phyloP scores from a whole-genome alignment of 1,140 invertebrate genomes.

The Zophobas morio region DNA sequence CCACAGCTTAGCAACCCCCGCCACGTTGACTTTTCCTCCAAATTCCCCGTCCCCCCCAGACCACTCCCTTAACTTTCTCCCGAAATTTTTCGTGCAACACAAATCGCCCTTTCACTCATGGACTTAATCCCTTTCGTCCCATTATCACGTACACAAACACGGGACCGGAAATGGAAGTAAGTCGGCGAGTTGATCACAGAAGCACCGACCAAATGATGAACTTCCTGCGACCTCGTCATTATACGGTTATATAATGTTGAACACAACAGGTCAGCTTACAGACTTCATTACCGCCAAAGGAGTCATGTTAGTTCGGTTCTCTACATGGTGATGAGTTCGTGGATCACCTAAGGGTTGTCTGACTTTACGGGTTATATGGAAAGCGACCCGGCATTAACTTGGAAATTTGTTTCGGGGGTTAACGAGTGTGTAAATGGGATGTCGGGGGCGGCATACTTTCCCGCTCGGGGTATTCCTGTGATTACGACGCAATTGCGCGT shows the following conservation, averaged over 20 bases:
- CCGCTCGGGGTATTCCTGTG: too few relatives aligned
- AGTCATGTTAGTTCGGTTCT: neutral
- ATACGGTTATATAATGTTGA: slow-evolving; percentile 26
- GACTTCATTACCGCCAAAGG: neutral
- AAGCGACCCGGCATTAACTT: neutral
- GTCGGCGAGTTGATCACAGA: slow-evolving; percentile 52
- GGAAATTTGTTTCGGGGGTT: neutral
- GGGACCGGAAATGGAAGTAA: slow-evolving; percentile 50
- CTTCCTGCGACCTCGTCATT: slow-evolving; percentile 47
- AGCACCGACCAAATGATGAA: slow-evolving; percentile 46
- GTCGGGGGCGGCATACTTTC: too few relatives aligned
- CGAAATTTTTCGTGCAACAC: too few relatives aligned
- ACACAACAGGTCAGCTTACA: slow-evolving; percentile 13
- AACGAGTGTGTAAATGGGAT: neutral
- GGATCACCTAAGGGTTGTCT: neutral
- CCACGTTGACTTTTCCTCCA: too few relatives aligned
- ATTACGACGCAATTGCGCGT: too few relatives aligned
- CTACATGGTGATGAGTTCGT: neutral
- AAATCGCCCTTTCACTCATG: too few relatives aligned
- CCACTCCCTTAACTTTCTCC: too few relatives aligned
- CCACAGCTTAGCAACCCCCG: too few relatives aligned
- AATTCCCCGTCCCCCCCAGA: too few relatives aligned
- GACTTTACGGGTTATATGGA: neutral
- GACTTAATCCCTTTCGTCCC: too few relatives aligned
- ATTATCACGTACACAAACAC: slow-evolving; percentile 5